phyloP scores from a whole-genome alignment of 92 coral and sea anemone genomes.

The Porites divaricata region DNA sequence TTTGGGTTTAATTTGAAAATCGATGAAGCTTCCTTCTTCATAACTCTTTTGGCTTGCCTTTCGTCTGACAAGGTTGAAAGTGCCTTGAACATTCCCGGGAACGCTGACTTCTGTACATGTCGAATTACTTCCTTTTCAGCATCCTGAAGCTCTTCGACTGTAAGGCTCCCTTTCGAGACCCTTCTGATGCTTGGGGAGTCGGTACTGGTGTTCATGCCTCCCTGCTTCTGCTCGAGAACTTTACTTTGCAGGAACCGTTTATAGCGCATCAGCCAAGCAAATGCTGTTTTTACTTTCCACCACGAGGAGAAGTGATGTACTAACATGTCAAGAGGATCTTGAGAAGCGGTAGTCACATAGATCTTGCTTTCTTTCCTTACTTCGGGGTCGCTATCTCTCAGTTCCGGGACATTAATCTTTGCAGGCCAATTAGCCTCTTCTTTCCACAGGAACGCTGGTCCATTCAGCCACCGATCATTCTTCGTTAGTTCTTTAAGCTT shows the following conservation, averaged over 20 bases:
- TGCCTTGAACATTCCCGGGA: conserved; percentile 11
- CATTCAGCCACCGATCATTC: conserved; percentile 7
- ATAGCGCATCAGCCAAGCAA: conserved; percentile 37
- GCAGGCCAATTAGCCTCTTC: conserved; percentile 12
- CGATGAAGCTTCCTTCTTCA: conserved; percentile 2
- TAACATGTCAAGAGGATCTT: conserved; percentile 3
- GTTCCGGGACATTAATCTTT: background rate
- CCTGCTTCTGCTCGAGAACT: no score
- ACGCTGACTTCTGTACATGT: conserved; percentile 15
- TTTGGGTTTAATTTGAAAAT: conserved; percentile 19
- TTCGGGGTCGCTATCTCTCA: conserved; percentile 26
- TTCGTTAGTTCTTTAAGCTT: background rate
- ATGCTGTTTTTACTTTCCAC: conserved; percentile 34
- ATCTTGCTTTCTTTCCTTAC: conserved; percentile 25
- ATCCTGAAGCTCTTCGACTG: conserved; percentile 7
- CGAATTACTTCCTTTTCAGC: conserved; percentile 24
- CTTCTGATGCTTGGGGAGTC: no score
- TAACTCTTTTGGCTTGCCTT: background rate
- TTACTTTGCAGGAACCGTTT: conserved; percentile 13
- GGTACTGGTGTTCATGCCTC: no score
- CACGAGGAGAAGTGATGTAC: conserved; percentile 21
- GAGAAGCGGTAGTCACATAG: background rate
- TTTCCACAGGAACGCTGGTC: conserved; percentile 21
- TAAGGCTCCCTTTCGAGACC: no score
- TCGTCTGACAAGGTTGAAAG: conserved; percentile 1